Evolutionary conservation across 2,888 invertebrate genomes (phyloP).

Genomic region (Scotopteryx bipunctaria): DNA sequence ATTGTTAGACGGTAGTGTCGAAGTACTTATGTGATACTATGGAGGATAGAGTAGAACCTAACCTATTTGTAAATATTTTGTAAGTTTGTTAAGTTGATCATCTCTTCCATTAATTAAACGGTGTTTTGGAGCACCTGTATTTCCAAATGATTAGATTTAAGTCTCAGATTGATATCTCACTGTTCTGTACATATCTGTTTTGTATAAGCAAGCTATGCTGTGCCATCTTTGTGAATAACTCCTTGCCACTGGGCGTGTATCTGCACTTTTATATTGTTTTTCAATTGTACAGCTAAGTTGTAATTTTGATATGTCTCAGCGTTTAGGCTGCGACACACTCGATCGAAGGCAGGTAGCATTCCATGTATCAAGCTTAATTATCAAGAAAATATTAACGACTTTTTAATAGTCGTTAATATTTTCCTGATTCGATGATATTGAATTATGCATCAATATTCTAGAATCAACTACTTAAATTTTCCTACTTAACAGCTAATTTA

Average conservation of each 20-base stretch:
- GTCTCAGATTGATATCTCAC: slow-evolving; percentile 34
- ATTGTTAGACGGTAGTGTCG: slow-evolving; percentile 57
- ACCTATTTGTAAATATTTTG: slow-evolving; percentile 67
- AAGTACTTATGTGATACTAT: slow-evolving; percentile 82
- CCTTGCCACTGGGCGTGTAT: slow-evolving; percentile 26
- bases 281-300: slow-evolving; percentile 12
- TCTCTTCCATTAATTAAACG: slow-evolving; percentile 57
- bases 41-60: slow-evolving; percentile 70
- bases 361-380: slow-evolving; percentile 6
- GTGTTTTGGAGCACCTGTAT: slow-evolving; percentile 49
- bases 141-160: slow-evolving; percentile 48
- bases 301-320: slow-evolving; percentile 20
- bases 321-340: slow-evolving; percentile 16
- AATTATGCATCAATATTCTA: neutral
- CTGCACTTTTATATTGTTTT: slow-evolving; percentile 19
- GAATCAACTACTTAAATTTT: slow-evolving; percentile 11
- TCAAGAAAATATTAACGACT: too few relatives aligned
- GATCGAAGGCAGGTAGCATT: slow-evolving; percentile 22
- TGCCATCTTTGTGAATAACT: slow-evolving; percentile 46
- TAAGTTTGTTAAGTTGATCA: slow-evolving; percentile 50
- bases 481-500: slow-evolving; percentile 11
- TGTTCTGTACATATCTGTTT: slow-evolving; percentile 33
- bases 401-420: too few relatives aligned
- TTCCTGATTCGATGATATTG: slow-evolving; percentile 1
- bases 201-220: slow-evolving; percentile 41